Conservation (phyloP, 2,797 vertebrate species). For the Glossophaga mutica region DNA sequence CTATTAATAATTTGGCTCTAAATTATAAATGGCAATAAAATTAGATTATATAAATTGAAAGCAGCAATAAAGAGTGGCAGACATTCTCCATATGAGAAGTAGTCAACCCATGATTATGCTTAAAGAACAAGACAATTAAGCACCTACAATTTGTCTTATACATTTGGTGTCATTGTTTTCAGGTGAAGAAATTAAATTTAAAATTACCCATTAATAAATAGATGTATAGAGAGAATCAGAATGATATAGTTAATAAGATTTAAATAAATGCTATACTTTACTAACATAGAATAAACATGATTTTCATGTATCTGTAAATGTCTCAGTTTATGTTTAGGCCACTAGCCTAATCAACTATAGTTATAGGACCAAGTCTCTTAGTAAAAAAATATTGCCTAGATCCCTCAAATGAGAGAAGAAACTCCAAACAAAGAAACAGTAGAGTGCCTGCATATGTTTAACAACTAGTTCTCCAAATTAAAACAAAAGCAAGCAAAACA, state of each 20-base stretch:
- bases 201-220: not conserved
- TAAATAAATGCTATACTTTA: not conserved
- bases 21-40: not conserved
- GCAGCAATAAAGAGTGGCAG: not conserved
- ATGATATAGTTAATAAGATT: not conserved
- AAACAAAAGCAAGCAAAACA: not conserved
- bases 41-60: not conserved
- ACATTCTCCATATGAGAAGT: not conserved
- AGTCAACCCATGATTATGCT: not conserved
- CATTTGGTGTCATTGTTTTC: not conserved
- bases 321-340: not conserved
- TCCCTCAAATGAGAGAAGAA: not conserved
- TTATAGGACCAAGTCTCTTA: not conserved
- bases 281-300: not conserved
- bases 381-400: not conserved
- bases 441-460: not conserved
- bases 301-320: conserved; percentile 1
- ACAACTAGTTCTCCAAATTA: not conserved
- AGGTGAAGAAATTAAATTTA: not conserved
- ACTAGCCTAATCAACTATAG: not conserved
- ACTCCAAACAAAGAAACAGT: not conserved
- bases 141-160: not conserved
- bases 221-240: not conserved
- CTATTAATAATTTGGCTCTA: not conserved
- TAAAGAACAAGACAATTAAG: not conserved